A percentile compares a stretch with the other conserved stretches of the same genome.
These are phyloP conservation scores for Chloropsis hardwickii DNA, from an alignment of 2,113 vertebrate species.

Conservation along the genomic window DNA sequence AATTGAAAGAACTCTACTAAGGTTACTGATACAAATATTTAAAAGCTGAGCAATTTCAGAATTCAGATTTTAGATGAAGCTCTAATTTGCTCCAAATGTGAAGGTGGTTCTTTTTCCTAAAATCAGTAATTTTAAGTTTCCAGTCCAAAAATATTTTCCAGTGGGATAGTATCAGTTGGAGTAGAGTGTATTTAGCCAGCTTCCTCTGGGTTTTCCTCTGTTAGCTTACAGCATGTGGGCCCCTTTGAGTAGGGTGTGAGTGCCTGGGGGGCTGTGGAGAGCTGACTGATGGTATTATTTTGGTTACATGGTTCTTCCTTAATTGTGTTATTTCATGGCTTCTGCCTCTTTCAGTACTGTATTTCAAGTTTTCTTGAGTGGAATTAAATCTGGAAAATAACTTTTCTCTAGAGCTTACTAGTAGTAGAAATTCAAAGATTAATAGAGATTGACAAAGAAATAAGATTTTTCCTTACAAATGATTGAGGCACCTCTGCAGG, in stretches of 20 bases:
- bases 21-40: neutral
- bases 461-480: neutral
- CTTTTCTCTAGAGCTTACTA: neutral
- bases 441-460: neutral
- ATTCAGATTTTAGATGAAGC: neutral
- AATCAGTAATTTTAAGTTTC: neutral
- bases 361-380: neutral
- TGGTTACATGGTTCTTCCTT: neutral
- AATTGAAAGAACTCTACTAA: neutral
- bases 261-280: neutral
- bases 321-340: neutral
- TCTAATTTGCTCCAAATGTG: neutral
- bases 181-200: neutral
- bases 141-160: neutral
- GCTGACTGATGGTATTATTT: neutral
- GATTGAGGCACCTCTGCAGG: neutral
- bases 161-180: neutral
- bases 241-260: neutral
- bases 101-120: neutral
- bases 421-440: neutral
- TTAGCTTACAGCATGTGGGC: neutral
- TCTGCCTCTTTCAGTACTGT: neutral
- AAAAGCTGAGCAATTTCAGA: neutral
- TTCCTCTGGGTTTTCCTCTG: neutral
- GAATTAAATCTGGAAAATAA: neutral